Evolutionary conservation across 2,888 invertebrate species (phyloP).

Genomic region (Abscondita cerata): DNA sequence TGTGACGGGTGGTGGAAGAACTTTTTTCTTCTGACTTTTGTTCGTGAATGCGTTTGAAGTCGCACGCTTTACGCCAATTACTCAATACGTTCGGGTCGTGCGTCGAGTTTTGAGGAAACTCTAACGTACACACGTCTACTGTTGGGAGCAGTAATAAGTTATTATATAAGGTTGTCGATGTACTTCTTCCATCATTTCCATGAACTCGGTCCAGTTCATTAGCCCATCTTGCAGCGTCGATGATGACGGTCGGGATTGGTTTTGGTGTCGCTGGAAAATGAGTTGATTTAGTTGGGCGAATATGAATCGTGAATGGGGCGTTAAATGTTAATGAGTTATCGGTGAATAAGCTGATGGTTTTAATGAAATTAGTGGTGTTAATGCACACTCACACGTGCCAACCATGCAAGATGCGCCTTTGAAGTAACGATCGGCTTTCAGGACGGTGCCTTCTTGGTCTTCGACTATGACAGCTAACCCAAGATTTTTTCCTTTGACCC

Average conservation of each 20-base stretch:
- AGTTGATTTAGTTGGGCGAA: neutral
- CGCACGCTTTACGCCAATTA: conserved; percentile 46
- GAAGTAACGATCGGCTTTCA: conserved; percentile 62
- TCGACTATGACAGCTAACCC: conserved; percentile 65
- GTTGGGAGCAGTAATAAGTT: conserved; percentile 55
- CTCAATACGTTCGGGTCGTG: conserved; percentile 1
- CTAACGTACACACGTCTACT: conserved; percentile 58
- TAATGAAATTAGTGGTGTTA: conserved; percentile 23
- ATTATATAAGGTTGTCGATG: conserved; percentile 51
- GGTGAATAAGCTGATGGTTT: conserved; percentile 8
- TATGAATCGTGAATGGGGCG: neutral
- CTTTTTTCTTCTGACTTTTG: neutral
- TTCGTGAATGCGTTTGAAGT: conserved; percentile 42
- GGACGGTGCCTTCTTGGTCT: conserved; percentile 64
- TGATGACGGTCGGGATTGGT: conserved; percentile 58
- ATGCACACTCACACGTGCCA: conserved; percentile 58
- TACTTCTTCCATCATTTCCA: conserved; percentile 51
- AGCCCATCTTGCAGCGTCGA: conserved; percentile 51
- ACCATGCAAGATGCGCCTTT: conserved; percentile 61
- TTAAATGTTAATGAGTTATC: conserved; percentile 10
- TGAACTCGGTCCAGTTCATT: conserved; percentile 50
- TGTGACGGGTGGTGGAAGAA: conserved; percentile 40
- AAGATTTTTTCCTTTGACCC: conserved; percentile 55
- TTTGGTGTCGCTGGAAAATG: conserved; percentile 55
- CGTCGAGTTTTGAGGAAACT: conserved; percentile 51